These are phyloP conservation scores for Euzetes globulus DNA, from an alignment of 2,888 invertebrate species.

Conservation along the genomic window DNA sequence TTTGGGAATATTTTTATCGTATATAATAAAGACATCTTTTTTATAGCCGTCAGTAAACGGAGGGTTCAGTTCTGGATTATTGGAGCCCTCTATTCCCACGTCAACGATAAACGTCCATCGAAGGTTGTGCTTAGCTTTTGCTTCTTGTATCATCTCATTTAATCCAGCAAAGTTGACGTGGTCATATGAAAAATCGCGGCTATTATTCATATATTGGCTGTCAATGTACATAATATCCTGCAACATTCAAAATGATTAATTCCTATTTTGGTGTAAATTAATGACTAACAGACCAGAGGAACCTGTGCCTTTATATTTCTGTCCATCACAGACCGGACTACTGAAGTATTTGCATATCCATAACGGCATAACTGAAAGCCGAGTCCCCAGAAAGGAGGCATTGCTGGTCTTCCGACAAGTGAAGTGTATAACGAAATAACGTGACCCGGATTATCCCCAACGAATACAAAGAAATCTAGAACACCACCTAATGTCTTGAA, in stretches of 20 bases:
- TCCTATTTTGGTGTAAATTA: too few relatives aligned
- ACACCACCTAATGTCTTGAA: slow-evolving; percentile 74
- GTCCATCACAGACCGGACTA: slow-evolving; percentile 60
- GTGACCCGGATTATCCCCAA: slow-evolving; percentile 62
- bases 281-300: slow-evolving; percentile 61
- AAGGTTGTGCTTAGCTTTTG: background rate
- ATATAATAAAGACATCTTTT: background rate
- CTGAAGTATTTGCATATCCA: slow-evolving; percentile 60
- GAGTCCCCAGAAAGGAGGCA: slow-evolving; percentile 81
- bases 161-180: slow-evolving; percentile 56
- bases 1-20: background rate
- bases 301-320: slow-evolving; percentile 65
- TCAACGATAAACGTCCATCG: background rate
- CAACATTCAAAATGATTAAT: too few relatives aligned
- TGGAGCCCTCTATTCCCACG: background rate
- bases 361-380: slow-evolving; percentile 71
- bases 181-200: slow-evolving; percentile 71
- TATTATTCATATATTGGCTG: slow-evolving; percentile 70
- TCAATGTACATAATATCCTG: slow-evolving; percentile 64
- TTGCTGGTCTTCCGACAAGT: slow-evolving; percentile 64
- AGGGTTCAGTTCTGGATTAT: background rate
- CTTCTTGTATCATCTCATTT: slow-evolving; percentile 56
- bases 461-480: slow-evolving; percentile 66
- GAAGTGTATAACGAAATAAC: slow-evolving; percentile 54
- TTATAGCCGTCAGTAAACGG: slow-evolving; percentile 4